Conservation (phyloP, 2,113 vertebrate species). For the Gadus macrocephalus region DNA sequence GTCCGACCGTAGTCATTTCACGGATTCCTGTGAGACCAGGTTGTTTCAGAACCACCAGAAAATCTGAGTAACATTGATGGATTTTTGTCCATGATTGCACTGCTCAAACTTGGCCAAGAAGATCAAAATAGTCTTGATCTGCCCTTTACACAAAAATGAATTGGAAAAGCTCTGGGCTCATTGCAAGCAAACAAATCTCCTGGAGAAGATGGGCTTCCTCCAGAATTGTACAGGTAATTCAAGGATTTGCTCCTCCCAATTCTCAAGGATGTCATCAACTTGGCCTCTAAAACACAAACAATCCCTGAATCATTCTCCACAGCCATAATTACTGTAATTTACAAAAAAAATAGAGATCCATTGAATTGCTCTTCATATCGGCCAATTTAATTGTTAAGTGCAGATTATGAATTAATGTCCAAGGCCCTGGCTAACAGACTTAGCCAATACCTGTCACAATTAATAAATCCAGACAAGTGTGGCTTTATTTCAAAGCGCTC, state of each 20-base stretch:
- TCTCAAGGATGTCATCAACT: background rate
- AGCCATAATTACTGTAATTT: too few species aligned
- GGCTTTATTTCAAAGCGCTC: too few species aligned
- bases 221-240: slow-evolving; percentile 16
- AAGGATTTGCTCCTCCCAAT: slow-evolving; percentile 4
- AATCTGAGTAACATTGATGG: background rate
- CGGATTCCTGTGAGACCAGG: too few species aligned
- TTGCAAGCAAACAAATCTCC: slow-evolving; percentile 8
- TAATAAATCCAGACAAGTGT: background rate
- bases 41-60: too few species aligned
- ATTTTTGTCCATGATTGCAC: background rate
- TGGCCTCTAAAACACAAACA: background rate
- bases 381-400: background rate
- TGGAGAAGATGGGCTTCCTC: slow-evolving; percentile 4
- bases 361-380: slow-evolving; percentile 1
- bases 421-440: background rate
- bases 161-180: background rate
- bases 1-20: too few species aligned
- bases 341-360: background rate
- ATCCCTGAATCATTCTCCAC: slow-evolving; percentile 11
- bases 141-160: background rate
- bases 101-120: slow-evolving; percentile 2
- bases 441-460: background rate
- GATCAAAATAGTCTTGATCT: background rate
- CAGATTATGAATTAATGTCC: background rate